Evolutionary conservation across 2,797 vertebrate species (phyloP).

Genomic region (Phyllotis vaccarum): DNA sequence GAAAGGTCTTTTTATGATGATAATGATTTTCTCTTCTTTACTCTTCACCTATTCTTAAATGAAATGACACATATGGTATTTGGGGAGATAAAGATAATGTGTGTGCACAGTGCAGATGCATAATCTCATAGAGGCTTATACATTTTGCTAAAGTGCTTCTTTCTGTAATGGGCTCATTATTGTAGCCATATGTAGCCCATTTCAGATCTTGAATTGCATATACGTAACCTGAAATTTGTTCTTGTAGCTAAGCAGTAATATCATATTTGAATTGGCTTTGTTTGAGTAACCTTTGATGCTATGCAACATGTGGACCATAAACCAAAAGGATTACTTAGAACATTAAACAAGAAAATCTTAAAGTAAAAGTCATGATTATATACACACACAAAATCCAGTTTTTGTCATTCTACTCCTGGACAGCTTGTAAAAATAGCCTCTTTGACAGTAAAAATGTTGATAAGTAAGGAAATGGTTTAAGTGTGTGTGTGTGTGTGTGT

Average conservation of each 20-base stretch:
- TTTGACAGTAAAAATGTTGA: slow-evolving; percentile 30
- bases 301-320: slow-evolving; percentile 70
- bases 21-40: slow-evolving; percentile 41
- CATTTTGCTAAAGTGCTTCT: slow-evolving; percentile 70
- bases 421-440: slow-evolving; percentile 3
- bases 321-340: slow-evolving; percentile 64
- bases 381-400: neutral
- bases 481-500: neutral
- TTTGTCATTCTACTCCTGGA: neutral
- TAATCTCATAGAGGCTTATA: slow-evolving; percentile 63
- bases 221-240: slow-evolving; percentile 82
- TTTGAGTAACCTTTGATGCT: slow-evolving; percentile 86
- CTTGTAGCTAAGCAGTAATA: slow-evolving; percentile 78
- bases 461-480: neutral
- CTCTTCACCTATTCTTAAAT: slow-evolving; percentile 35
- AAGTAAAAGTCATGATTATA: slow-evolving; percentile 21
- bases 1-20: slow-evolving; percentile 45
- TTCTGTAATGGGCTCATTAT: slow-evolving; percentile 72
- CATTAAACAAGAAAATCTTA: slow-evolving; percentile 2
- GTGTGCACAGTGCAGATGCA: neutral
- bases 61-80: slow-evolving; percentile 44
- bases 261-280: slow-evolving; percentile 80
- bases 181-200: slow-evolving; percentile 67
- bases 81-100: slow-evolving; percentile 59
- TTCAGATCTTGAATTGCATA: slow-evolving; percentile 78